Percentiles rank a stretch among this genome's conserved stretches.
These are phyloP conservation scores for Ctenoplectra terminalis DNA, from an alignment of 1,140 invertebrate genomes.

Conservation along the genomic window DNA sequence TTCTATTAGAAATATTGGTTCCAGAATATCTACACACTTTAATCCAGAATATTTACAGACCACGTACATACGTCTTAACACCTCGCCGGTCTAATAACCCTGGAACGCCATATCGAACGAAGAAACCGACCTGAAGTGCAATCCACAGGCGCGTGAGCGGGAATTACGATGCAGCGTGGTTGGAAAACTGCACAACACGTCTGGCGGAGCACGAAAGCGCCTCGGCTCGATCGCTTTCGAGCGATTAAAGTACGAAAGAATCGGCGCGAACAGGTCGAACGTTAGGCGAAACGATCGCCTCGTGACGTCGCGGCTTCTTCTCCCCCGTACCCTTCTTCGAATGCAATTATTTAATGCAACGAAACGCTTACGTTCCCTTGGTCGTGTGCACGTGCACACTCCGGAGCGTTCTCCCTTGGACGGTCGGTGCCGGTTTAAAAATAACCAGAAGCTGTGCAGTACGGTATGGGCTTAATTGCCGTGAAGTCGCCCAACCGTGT, in stretches of 20 bases:
- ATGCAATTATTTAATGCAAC: conserved; percentile 47
- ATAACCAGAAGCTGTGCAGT: conserved; percentile 61
- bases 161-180: background rate
- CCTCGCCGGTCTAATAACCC: no score
- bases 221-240: conserved; percentile 2
- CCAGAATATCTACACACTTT: no score
- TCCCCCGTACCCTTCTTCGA: background rate
- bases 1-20: no score
- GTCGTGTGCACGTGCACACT: conserved; percentile 38
- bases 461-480: conserved; percentile 63
- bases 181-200: conserved; percentile 30
- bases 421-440: conserved; percentile 54
- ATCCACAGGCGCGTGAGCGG: background rate
- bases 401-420: conserved; percentile 3
- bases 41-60: no score
- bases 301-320: background rate
- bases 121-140: background rate
- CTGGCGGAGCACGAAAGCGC: background rate
- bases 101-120: background rate
- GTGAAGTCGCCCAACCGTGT: conserved; percentile 56
- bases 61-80: no score
- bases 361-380: conserved; percentile 18
- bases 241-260: conserved; percentile 29
- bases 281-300: conserved; percentile 37
- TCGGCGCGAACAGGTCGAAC: conserved; percentile 29